These are phyloP conservation scores for Nineta flava DNA, from an alignment of 2,888 invertebrate genomes.

Conservation along the genomic window DNA sequence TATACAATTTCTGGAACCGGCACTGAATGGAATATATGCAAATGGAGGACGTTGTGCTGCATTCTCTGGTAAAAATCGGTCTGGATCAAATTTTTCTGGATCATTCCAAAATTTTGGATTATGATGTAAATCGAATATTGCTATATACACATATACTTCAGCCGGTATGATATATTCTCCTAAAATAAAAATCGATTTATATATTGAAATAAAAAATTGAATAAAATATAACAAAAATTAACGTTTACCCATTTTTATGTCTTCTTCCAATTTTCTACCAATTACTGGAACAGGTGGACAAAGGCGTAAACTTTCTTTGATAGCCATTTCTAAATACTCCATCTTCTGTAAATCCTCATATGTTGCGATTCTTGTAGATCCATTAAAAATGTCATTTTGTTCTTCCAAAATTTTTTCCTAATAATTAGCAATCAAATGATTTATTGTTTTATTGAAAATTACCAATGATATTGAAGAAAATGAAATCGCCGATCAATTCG, in stretches of 20 bases:
- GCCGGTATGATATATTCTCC: slow-evolving; percentile 14
- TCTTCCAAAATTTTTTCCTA: slow-evolving; percentile 2
- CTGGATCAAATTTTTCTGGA: slow-evolving; percentile 5
- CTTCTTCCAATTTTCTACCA: neutral
- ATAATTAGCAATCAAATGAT: no score
- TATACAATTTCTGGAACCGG: slow-evolving; percentile 3
- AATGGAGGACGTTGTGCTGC: slow-evolving; percentile 1
- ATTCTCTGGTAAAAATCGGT: slow-evolving; percentile 1
- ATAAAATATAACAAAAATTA: neutral
- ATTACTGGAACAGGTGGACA: slow-evolving; percentile 3
- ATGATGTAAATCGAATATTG: slow-evolving; percentile 1
- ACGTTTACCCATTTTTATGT: neutral
- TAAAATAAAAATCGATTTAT: neutral
- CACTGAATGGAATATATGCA: slow-evolving; percentile 5
- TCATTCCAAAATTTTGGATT: slow-evolving; percentile 3
- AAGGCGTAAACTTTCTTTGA: neutral
- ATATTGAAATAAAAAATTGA: neutral
- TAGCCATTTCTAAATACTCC: slow-evolving; percentile 1
- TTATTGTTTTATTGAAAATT: neutral
- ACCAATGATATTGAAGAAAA: no score
- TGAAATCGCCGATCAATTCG: no score
- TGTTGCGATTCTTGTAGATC: neutral
- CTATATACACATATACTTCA: neutral
- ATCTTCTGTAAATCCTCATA: slow-evolving; percentile 1
- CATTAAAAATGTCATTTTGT: slow-evolving; percentile 1